Evolutionary conservation across 2,113 vertebrate genomes (phyloP).

Genomic region (Lanius ludovicianus): DNA sequence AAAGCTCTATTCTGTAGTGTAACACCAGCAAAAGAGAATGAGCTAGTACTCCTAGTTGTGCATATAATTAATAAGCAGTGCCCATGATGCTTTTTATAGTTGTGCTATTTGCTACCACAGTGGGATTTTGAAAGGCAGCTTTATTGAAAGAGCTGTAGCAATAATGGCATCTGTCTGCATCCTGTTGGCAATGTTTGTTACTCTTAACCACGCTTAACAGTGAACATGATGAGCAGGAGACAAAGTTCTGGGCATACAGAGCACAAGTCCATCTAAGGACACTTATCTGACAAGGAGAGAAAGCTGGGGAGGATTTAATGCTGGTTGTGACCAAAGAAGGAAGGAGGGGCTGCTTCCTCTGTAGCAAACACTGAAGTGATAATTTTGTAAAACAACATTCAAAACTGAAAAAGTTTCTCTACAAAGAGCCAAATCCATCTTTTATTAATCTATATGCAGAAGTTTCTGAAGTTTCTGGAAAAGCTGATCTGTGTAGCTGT

Average conservation of each 20-base stretch:
- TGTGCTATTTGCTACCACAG: neutral
- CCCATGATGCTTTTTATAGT: neutral
- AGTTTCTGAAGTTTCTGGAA: constrained; percentile 16
- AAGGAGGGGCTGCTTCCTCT: neutral
- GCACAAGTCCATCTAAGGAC: neutral
- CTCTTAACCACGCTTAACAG: fast-evolving
- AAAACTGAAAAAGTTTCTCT: neutral
- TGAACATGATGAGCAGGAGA: neutral
- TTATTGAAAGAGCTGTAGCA: neutral
- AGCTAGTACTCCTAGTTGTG: neutral
- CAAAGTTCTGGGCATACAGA: neutral
- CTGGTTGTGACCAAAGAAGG: neutral
- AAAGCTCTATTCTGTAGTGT: neutral
- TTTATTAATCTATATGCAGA: neutral
- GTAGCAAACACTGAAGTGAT: neutral
- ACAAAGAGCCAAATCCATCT: neutral
- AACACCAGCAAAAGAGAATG: neutral
- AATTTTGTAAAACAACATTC: neutral
- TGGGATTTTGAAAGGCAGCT: neutral
- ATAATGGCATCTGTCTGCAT: neutral
- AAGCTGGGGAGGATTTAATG: neutral
- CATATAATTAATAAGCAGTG: neutral
- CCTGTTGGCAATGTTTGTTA: neutral
- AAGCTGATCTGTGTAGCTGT: neutral
- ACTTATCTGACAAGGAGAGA: neutral